A percentile compares a stretch with the other conserved stretches of the same genome.
Evolutionary conservation across 2,113 vertebrate species (phyloP).

Genomic region (Romanogobio albipinnatus): DNA sequence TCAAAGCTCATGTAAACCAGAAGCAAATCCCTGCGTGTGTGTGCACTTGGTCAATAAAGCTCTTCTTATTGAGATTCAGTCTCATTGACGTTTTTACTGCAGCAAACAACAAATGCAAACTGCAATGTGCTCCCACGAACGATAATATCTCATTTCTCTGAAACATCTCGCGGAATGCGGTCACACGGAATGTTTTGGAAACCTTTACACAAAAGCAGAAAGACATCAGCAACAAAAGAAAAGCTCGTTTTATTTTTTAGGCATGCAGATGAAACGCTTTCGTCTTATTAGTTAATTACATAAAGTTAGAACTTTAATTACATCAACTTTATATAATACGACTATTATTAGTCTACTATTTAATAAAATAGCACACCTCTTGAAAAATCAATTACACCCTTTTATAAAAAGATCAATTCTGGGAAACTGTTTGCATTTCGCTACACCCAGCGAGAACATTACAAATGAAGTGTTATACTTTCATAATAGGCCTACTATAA

Average conservation of each 20-base stretch:
- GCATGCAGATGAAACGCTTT: background rate
- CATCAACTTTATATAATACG: background rate
- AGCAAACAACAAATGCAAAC: background rate
- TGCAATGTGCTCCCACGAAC: background rate
- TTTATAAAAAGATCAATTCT: background rate
- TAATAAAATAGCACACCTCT: background rate
- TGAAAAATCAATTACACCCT: background rate
- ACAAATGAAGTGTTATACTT: conserved; percentile 10
- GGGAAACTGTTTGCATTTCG: background rate
- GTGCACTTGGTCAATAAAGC: background rate
- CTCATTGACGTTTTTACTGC: background rate
- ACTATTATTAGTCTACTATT: background rate
- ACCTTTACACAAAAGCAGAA: background rate
- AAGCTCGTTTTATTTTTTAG: background rate
- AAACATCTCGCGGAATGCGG: background rate
- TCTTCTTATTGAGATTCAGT: background rate
- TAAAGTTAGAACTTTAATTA: background rate
- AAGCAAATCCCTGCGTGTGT: background rate
- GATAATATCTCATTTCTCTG: background rate
- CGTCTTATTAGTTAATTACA: background rate
- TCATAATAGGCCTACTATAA: background rate
- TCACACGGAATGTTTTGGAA: background rate
- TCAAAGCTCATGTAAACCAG: background rate
- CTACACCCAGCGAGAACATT: background rate
- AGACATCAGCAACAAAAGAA: background rate